Evolutionary conservation across 2,888 invertebrate genomes (phyloP), one percentile per base, ranked within the genome.

Genomic region (Parasteatoda lunata): DNA sequence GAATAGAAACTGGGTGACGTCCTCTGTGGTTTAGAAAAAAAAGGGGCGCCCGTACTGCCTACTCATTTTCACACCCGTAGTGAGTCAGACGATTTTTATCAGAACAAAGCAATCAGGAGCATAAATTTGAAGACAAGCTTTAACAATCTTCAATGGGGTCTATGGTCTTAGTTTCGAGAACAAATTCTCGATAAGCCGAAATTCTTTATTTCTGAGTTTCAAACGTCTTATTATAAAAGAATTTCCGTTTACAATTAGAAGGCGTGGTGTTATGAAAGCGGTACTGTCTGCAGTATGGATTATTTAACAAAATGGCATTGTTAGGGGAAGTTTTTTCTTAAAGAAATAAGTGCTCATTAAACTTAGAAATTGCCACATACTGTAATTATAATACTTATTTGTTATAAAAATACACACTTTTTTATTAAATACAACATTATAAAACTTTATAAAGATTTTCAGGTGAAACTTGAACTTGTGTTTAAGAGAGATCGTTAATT

Each of bases 1-100:
- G 80, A 71, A 71, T 71, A 64, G 80, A 80, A 72, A 59, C 81
- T 15, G 66, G 30, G 66, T 68, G 66, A 52, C 30, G 72, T 30
- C 80, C 68, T 59, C 75, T 83, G 83, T 76, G 83, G 83, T 83
- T 83, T 77, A 70, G 77, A 51, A 30, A 30, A 30, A 30, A 77
- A 59, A 65, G 65, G 77, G 82, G 83, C 77, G 83, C 83, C 77
- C n/a, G 77, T 76, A 69, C 76, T 13, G 9, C 59, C n/a, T 59
- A 59, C 59, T 59, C 9, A 59, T 59, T 9, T 59, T 13, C 59
- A 59, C 59, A 30, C 59, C 59, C 59, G 7, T 59, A 59, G 9
- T n/a, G 59, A 13, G 59, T 59, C 11, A 59, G 59, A 13, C 59
- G 30, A 30, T 30, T 30, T 30, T 30, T 30, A 30, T 30, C 30